Evolutionary conservation across 2,888 invertebrate species (phyloP).

Genomic region (Sipha maydis): DNA sequence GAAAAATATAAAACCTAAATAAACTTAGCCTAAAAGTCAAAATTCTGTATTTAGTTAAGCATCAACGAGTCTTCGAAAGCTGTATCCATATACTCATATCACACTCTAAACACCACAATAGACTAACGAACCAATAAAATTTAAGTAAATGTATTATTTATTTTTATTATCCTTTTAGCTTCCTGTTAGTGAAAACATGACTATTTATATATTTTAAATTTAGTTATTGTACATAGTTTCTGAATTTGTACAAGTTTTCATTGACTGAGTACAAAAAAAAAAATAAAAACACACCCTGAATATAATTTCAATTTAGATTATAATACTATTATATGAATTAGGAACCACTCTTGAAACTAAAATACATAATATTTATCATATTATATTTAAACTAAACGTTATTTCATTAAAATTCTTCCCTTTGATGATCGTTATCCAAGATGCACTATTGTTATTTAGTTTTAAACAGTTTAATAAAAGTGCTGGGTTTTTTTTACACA

Average conservation of each 20-base stretch:
- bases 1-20: background rate
- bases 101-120: background rate
- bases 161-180: no score
- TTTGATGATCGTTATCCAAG: background rate
- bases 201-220: no score
- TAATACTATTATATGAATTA: background rate
- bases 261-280: background rate
- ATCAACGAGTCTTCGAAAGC: background rate
- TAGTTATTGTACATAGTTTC: background rate
- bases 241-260: background rate
- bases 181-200: background rate
- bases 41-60: slow-evolving; percentile 11
- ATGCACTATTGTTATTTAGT: background rate
- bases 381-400: background rate
- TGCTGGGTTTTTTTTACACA: background rate
- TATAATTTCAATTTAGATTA: background rate
- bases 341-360: background rate
- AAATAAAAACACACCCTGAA: background rate
- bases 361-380: background rate
- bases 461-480: background rate
- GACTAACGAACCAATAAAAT: background rate
- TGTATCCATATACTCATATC: slow-evolving; percentile 20
- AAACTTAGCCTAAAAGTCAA: background rate
- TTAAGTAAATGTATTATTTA: slow-evolving; percentile 15
- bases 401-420: background rate